A percentile compares a stretch with the other conserved stretches of the same genome.
Conservation (phyloP, 2,888 invertebrate species). For the Clunio marinus region DNA sequence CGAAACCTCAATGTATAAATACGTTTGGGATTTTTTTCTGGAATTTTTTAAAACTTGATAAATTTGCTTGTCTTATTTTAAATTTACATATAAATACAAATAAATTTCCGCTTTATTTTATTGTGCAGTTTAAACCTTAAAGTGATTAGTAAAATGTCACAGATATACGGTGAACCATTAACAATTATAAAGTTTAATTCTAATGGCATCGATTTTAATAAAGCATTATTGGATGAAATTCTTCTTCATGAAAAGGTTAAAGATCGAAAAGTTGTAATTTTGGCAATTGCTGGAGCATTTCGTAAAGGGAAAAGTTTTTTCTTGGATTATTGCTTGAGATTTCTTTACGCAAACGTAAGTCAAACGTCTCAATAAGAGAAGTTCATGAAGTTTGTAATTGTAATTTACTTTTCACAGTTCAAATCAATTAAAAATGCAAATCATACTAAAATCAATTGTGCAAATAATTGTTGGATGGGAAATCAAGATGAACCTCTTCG, state of each 20-base stretch:
- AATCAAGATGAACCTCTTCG: slow-evolving; percentile 10
- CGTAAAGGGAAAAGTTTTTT: slow-evolving; percentile 39
- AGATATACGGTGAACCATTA: neutral
- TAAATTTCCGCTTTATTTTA: no score
- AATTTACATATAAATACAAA: no score
- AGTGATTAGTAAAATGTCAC: neutral
- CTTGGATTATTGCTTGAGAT: slow-evolving; percentile 33
- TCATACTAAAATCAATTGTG: no score
- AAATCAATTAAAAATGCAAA: slow-evolving; percentile 12
- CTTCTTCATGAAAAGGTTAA: slow-evolving; percentile 16
- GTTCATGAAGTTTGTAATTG: neutral
- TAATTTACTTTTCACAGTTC: neutral
- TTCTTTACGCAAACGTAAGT: slow-evolving; percentile 29
- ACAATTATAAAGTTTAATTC: slow-evolving; percentile 16
- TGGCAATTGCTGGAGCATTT: slow-evolving; percentile 38
- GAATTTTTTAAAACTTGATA: no score
- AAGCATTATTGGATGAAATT: slow-evolving; percentile 17
- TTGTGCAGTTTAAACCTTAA: neutral
- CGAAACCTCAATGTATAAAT: no score
- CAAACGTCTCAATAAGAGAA: neutral
- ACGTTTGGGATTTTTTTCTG: no score
- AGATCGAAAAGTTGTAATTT: slow-evolving; percentile 10
- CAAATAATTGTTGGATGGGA: slow-evolving; percentile 23
- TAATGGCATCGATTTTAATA: neutral
- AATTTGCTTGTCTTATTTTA: no score